These are phyloP conservation scores for Xestia ashworthii DNA, from an alignment of 2,888 invertebrate species.

Conservation along the genomic window DNA sequence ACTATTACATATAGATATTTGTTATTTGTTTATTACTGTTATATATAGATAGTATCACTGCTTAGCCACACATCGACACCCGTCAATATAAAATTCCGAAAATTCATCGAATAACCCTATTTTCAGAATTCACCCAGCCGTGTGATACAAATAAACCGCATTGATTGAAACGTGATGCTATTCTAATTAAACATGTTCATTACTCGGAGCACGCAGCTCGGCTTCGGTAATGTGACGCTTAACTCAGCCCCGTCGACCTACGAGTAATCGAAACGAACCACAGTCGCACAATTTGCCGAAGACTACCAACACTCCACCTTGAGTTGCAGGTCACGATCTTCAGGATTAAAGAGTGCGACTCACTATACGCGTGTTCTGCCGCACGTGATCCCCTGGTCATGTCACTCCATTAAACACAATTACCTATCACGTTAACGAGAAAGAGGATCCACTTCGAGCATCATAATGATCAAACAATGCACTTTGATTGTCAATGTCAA, in stretches of 20 bases:
- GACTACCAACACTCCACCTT: constrained; percentile 23
- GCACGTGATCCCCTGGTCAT: constrained; percentile 33
- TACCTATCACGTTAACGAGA: constrained; percentile 21
- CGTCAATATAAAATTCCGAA: not conserved
- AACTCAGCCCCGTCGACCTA: constrained; percentile 12
- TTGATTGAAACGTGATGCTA: constrained; percentile 38
- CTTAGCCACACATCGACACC: not conserved
- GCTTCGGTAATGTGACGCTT: constrained; percentile 36
- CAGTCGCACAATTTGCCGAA: constrained; percentile 27
- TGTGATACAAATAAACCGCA: constrained; percentile 22
- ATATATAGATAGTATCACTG: too few species aligned
- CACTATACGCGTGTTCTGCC: constrained; percentile 14
- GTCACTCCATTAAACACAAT: constrained; percentile 29
- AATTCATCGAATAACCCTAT: constrained; percentile 1
- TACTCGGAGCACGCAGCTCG: constrained; percentile 18
- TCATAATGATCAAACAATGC: constrained; percentile 29
- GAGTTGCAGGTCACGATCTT: constrained; percentile 50
- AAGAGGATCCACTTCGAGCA: constrained; percentile 13
- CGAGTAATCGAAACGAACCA: constrained; percentile 32
- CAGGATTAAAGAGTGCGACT: constrained; percentile 14
- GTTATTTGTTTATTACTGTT: too few species aligned
- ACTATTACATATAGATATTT: too few species aligned
- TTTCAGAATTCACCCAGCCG: not conserved
- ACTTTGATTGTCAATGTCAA: constrained; percentile 24
- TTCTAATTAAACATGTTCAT: constrained; percentile 49